Base-by-base conservation (phyloP, 2,888 invertebrate species). In the Villa cingulata region DNA sequence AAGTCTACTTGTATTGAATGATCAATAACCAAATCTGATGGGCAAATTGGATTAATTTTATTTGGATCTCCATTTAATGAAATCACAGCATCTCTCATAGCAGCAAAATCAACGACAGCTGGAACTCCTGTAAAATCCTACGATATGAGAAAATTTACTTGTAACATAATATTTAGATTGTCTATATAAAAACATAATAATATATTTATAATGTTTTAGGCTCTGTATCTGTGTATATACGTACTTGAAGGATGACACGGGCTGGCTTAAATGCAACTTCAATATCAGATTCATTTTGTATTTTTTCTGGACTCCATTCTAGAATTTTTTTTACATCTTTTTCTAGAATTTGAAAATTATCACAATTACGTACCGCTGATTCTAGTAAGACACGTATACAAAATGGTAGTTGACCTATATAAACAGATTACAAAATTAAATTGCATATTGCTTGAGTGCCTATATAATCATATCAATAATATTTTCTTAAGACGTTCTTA, bases 1-100 rank as follows among this genome's bases (percentile, higher is more conserved):
- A 89, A 91, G 72, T 98, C 97, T 27, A 95, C 97, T 71, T 97
- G 96, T 41, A 98, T 86, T 0, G 96, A 96, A 65, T 98, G 97
- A 70, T 98, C 98, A 48, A 98, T 95, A 38, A 98, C 96, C 55
- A 98, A 75, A 72, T 98, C 97, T 0, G 94, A 92, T 0, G 97
- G 96, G 61, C 96, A 97, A 49, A 90, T 81, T 0, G 97, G 97
- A 72, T 98, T 97, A 60, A 98, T 96, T 66, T 83, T 86, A 57
- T 90, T 77, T 0, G 95, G 87, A 71, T 96, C 77, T 0, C 94
- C 95, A 0, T 86, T 86, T 5, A 97, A 72, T 19, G 74, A 71
- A 56, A 84, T 78, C 0, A 98, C 90, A 1, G 95, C 94, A 69
- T 96, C 95, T 50, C 97, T 75, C 97, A 98, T 97, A 1, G 95